Conservation (phyloP, 2,797 vertebrate species). For the Anomalospiza imberbis region DNA sequence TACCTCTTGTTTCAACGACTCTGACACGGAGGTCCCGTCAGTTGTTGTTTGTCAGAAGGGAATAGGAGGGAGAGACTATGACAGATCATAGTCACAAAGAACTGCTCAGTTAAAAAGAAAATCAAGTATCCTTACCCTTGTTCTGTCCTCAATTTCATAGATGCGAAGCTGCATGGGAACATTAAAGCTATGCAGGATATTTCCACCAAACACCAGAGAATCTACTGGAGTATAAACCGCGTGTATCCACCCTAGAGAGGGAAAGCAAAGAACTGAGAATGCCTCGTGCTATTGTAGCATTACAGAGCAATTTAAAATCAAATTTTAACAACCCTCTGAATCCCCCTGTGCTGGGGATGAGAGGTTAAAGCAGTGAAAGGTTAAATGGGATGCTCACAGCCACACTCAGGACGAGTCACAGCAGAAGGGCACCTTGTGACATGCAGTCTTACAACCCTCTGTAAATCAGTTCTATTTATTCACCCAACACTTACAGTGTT, state of each 20-base stretch:
- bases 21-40: neutral
- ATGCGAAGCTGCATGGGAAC: constrained; percentile 98
- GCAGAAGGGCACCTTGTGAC: neutral
- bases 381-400: neutral
- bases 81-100: neutral
- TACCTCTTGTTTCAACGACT: constrained; percentile 34
- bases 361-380: constrained; percentile 1
- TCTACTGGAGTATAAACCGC: constrained; percentile 96
- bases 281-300: neutral
- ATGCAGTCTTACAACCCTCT: neutral
- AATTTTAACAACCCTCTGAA: neutral
- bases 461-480: constrained; percentile 24
- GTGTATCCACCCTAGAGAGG: constrained; percentile 91
- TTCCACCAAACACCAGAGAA: constrained; percentile 95
- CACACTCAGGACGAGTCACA: neutral
- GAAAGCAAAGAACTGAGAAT: constrained; percentile 58
- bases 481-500: constrained; percentile 1
- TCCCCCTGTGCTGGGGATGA: neutral
- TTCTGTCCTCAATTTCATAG: constrained; percentile 96
- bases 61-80: neutral
- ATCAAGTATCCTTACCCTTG: constrained; percentile 83
- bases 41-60: constrained; percentile 11
- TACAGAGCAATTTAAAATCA: constrained; percentile 10
- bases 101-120: constrained; percentile 36
- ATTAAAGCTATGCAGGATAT: constrained; percentile 99